Conservation (phyloP, 2,797 vertebrate species). For the Nyctibius grandis region DNA sequence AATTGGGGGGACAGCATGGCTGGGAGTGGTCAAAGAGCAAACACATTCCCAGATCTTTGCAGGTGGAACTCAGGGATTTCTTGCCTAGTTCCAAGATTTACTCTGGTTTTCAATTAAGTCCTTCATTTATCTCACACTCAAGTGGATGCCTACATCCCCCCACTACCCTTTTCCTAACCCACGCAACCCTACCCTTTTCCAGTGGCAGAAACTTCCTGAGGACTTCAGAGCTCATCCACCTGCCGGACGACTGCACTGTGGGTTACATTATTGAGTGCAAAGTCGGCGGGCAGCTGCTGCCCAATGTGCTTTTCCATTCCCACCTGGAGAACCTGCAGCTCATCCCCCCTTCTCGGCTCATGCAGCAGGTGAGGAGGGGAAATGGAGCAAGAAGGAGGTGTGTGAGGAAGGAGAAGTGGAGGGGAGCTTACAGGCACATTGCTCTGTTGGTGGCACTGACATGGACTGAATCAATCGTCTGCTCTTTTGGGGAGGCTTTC, state of each 20-base stretch:
- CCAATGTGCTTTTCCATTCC: constrained; percentile 86
- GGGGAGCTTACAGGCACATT: background rate
- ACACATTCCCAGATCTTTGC: background rate
- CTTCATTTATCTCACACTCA: background rate
- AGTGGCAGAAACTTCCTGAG: constrained; percentile 82
- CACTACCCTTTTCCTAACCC: background rate
- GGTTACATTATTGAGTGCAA: constrained; percentile 88
- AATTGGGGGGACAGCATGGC: background rate
- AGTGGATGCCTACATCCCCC: background rate
- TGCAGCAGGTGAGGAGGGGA: constrained; percentile 61
- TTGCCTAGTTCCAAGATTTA: background rate
- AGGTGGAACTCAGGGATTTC: background rate
- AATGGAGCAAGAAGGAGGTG: background rate
- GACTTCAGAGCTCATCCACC: constrained; percentile 84
- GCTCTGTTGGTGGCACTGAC: background rate
- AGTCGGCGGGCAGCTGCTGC: constrained; percentile 80
- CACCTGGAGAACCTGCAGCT: constrained; percentile 91
- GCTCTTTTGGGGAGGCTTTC: constrained; percentile 1
- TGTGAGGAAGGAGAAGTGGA: background rate
- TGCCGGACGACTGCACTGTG: constrained; percentile 90
- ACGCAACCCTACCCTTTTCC: background rate
- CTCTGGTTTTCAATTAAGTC: background rate
- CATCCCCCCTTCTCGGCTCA: constrained; percentile 69
- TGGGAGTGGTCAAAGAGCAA: background rate
- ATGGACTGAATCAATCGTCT: background rate